A percentile compares a stretch with the other conserved stretches of the same genome.
Conservation (phyloP, 2,888 invertebrate species). For the Hirudinaria manillensis region DNA sequence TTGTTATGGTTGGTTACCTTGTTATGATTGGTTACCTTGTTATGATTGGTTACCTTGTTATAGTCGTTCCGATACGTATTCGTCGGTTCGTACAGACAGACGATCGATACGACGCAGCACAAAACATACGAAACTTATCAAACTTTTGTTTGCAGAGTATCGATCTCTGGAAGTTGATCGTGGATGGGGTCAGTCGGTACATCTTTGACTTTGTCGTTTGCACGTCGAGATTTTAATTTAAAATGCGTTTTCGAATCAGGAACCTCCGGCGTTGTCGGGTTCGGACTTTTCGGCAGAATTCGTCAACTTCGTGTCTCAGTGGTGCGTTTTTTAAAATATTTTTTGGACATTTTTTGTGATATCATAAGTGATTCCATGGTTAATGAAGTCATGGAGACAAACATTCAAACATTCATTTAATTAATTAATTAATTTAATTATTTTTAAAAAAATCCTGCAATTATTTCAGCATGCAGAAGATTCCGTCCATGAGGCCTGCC, state of each 20-base stretch:
- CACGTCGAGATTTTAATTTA: neutral
- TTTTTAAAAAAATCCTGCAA: neutral
- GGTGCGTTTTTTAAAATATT: too few species aligned
- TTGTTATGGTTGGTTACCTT: too few species aligned
- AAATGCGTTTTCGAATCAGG: slow-evolving; percentile 7
- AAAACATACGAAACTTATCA: too few species aligned
- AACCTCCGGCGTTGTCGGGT: slow-evolving; percentile 30
- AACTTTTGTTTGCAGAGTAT: slow-evolving; percentile 32
- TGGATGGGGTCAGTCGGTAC: slow-evolving; percentile 31
- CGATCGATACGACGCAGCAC: too few species aligned
- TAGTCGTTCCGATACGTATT: too few species aligned
- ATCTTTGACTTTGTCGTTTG: neutral
- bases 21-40: too few species aligned
- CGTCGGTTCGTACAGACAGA: too few species aligned
- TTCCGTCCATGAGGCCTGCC: slow-evolving; percentile 33
- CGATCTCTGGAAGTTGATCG: slow-evolving; percentile 33
- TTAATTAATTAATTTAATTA: neutral
- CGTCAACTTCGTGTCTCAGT: slow-evolving; percentile 35
- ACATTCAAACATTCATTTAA: too few species aligned
- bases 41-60: too few species aligned
- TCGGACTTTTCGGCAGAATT: slow-evolving; percentile 30
- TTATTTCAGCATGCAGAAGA: slow-evolving; percentile 35
- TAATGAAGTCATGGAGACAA: too few species aligned
- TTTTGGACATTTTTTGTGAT: too few species aligned
- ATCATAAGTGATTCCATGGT: too few species aligned